A percentile compares a stretch with the other conserved stretches of the same genome.
phyloP scores from a whole-genome alignment of 2,113 vertebrate species.

The Vicugna pacos region DNA sequence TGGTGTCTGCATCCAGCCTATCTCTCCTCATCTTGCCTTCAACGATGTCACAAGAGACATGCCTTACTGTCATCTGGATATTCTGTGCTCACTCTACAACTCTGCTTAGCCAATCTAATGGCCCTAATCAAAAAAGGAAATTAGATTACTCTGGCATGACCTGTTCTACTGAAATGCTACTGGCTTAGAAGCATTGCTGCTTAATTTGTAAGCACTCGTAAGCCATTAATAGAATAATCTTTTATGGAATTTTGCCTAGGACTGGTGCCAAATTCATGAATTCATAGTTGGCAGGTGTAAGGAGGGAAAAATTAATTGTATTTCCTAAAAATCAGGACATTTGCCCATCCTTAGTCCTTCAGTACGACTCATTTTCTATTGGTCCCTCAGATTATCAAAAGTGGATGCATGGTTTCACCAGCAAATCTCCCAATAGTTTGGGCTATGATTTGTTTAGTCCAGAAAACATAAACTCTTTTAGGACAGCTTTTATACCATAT shows the following conservation, averaged over 20 bases:
- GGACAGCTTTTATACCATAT: not conserved
- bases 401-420: not conserved
- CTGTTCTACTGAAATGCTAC: slow-evolving; percentile 53
- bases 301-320: not conserved
- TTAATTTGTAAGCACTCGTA: slow-evolving; percentile 67
- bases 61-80: slow-evolving; percentile 27
- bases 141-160: slow-evolving; percentile 70
- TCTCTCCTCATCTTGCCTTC: slow-evolving; percentile 46
- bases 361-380: not conserved
- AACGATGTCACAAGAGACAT: not conserved
- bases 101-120: slow-evolving; percentile 61
- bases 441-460: not conserved
- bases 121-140: slow-evolving; percentile 70
- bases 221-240: slow-evolving; percentile 67
- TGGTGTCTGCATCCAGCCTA: not conserved
- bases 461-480: not conserved
- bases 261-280: slow-evolving; percentile 55
- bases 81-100: slow-evolving; percentile 9
- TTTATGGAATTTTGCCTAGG: slow-evolving; percentile 56
- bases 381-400: not conserved
- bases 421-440: not conserved
- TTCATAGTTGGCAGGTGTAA: not conserved
- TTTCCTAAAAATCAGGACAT: slow-evolving; percentile 61
- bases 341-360: not conserved
- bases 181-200: slow-evolving; percentile 63